A percentile compares a stretch with the other conserved stretches of the same genome.
These are phyloP conservation scores for Tetrax tetrax DNA, from an alignment of 2,113 vertebrate genomes.

Conservation along the genomic window DNA sequence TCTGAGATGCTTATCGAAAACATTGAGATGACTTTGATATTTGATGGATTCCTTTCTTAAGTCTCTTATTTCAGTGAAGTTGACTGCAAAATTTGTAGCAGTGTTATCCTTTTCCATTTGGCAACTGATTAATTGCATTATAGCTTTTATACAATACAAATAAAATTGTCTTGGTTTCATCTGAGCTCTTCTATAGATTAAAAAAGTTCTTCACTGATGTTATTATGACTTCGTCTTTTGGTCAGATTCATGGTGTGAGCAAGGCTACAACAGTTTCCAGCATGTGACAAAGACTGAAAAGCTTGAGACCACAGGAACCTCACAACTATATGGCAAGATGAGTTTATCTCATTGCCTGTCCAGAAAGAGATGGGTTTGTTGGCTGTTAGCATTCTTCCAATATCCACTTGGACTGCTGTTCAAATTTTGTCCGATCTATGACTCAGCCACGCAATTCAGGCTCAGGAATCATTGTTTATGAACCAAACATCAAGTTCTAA, in stretches of 20 bases:
- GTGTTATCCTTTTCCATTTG: not conserved
- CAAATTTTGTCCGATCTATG: not conserved
- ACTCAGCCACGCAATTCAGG: not conserved
- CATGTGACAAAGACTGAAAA: not conserved
- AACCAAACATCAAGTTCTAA: not conserved
- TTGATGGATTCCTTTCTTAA: not conserved
- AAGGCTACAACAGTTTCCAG: not conserved
- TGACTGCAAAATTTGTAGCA: not conserved
- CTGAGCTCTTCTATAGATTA: not conserved
- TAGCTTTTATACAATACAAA: not conserved
- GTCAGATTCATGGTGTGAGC: not conserved
- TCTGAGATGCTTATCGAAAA: not conserved
- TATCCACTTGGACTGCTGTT: not conserved
- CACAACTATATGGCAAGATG: not conserved
- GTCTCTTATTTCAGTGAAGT: not conserved
- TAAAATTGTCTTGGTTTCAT: not conserved
- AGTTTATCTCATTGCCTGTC: not conserved
- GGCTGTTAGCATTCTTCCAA: not conserved
- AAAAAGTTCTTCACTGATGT: not conserved
- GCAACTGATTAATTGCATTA: not conserved
- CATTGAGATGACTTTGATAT: not conserved
- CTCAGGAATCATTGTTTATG: not conserved
- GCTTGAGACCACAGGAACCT: not conserved
- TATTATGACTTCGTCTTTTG: not conserved
- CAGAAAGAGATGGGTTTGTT: not conserved